These are phyloP conservation scores for Catharus fuscescens DNA, from an alignment of 2,113 vertebrate species.

Conservation along the genomic window DNA sequence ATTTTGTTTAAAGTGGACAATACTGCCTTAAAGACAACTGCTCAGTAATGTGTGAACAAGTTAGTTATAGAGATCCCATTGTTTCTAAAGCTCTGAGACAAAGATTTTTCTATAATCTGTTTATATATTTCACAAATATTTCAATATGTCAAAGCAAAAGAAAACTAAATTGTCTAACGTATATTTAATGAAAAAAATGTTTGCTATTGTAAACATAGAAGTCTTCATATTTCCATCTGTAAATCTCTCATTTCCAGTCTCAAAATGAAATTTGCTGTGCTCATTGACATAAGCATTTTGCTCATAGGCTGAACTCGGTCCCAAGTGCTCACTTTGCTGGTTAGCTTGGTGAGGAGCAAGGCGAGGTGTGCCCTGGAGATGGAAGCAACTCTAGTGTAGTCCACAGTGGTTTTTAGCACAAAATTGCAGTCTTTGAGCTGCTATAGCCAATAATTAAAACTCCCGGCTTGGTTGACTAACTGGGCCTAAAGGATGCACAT, in stretches of 20 bases:
- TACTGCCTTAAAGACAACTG: not conserved
- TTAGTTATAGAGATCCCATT: not conserved
- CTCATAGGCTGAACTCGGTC: not conserved
- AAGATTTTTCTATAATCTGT: not conserved
- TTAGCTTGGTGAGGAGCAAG: not conserved
- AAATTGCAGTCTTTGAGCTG: not conserved
- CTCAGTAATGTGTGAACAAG: not conserved
- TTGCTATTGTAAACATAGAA: conserved; percentile 10
- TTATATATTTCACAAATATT: not conserved
- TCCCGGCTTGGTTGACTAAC: not conserved
- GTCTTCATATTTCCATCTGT: conserved; percentile 1
- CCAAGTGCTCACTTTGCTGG: not conserved
- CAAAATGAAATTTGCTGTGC: not conserved
- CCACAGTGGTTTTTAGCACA: not conserved
- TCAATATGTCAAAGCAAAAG: conserved; percentile 30
- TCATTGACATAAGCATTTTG: not conserved
- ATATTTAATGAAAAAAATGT: conserved; percentile 35
- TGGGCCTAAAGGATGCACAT: not conserved
- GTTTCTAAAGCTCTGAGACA: not conserved
- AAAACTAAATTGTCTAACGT: not conserved
- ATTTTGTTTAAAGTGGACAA: not conserved
- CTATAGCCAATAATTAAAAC: not conserved
- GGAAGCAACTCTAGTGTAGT: not conserved
- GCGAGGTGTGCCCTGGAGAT: not conserved
- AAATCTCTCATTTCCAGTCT: not conserved